These are phyloP conservation scores for Macaria liturata DNA, from an alignment of 2,888 invertebrate genomes.

Conservation along the genomic window DNA sequence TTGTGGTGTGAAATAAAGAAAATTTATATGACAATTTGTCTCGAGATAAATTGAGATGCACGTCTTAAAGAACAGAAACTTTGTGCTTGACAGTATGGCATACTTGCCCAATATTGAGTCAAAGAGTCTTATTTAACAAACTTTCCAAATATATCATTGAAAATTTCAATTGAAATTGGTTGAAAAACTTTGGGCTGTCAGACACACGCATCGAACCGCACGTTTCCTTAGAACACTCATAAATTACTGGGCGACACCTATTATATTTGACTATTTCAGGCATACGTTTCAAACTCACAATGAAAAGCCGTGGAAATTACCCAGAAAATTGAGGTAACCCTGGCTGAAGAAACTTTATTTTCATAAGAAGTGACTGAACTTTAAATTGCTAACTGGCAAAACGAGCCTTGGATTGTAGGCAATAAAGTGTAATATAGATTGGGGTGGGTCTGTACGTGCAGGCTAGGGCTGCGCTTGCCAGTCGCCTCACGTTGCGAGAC, in stretches of 20 bases:
- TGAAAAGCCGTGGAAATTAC: constrained; percentile 53
- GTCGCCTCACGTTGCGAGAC: constrained; percentile 60
- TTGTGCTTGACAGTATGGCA: neutral
- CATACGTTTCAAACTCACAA: constrained; percentile 64
- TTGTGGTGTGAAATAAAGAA: no score
- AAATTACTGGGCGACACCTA: constrained; percentile 54
- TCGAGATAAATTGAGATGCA: no score
- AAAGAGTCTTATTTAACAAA: constrained; percentile 23
- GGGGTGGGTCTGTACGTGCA: constrained; percentile 44
- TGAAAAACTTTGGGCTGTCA: constrained; percentile 30
- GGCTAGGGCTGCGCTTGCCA: constrained; percentile 41
- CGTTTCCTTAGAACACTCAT: constrained; percentile 47
- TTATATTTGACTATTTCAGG: constrained; percentile 56
- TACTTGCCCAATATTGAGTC: neutral
- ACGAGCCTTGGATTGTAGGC: constrained; percentile 40
- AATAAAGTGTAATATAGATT: constrained; percentile 60
- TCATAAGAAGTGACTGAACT: constrained; percentile 40
- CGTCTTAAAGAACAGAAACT: neutral
- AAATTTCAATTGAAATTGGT: constrained; percentile 25
- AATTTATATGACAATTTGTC: no score
- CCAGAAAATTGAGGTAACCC: constrained; percentile 60
- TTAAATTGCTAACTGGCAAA: constrained; percentile 43
- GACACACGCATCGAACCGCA: constrained; percentile 34
- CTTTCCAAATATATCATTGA: constrained; percentile 35
- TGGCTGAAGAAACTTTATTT: constrained; percentile 58